A percentile compares a stretch with the other conserved stretches of the same genome.
These are phyloP conservation scores for Amphibalanus amphitrite DNA, from an alignment of 1,140 invertebrate genomes.

Conservation along the genomic window DNA sequence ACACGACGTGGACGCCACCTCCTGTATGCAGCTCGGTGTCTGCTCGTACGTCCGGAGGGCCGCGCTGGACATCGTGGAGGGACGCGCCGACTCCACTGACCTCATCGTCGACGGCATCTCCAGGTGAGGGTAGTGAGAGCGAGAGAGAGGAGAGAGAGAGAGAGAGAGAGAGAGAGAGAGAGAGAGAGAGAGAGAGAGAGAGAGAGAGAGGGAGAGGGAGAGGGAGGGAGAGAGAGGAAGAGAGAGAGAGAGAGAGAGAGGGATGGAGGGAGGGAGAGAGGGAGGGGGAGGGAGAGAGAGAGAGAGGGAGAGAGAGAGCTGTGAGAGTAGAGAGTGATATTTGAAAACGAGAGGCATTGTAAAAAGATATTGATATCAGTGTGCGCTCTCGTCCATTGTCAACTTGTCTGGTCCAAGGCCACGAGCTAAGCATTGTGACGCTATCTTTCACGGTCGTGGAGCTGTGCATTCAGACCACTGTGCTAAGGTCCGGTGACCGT, in stretches of 20 bases:
- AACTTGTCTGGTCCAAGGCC: too few relatives aligned
- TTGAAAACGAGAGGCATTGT: too few relatives aligned
- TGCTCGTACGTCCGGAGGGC: not conserved
- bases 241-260: not conserved
- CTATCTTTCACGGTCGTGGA: too few relatives aligned
- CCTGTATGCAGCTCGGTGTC: not conserved
- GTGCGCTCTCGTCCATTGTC: too few relatives aligned
- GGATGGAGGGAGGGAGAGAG: not conserved
- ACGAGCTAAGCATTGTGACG: too few relatives aligned
- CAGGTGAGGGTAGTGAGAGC: not conserved
- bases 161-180: not conserved
- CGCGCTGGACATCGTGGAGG: not conserved
- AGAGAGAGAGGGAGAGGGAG: too few relatives aligned
- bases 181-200: too few relatives aligned
- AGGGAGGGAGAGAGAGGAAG: not conserved
- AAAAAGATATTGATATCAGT: too few relatives aligned
- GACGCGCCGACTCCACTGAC: not conserved
- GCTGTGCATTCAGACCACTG: too few relatives aligned
- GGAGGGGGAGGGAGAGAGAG: not conserved
- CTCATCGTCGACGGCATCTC: not conserved
- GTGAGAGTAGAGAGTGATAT: too few relatives aligned
- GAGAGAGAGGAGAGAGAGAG: not conserved
- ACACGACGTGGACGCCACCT: not conserved
- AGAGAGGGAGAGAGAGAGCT: not conserved
- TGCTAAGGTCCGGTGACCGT: too few relatives aligned